These are phyloP conservation scores for Bibio marci DNA, from an alignment of 2,888 invertebrate genomes.

Conservation along the genomic window DNA sequence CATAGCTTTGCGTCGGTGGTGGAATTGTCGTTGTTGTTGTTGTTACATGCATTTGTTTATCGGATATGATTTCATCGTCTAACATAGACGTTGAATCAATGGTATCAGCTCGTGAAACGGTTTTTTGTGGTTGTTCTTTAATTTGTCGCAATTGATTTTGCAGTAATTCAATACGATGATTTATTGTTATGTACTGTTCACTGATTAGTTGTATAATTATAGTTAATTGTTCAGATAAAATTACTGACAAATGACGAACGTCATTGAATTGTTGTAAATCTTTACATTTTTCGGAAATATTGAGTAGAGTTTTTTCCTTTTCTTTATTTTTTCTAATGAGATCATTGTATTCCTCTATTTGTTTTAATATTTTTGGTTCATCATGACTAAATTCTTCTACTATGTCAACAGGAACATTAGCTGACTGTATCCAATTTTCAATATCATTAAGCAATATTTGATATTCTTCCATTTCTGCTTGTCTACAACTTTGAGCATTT, in stretches of 20 bases:
- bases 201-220: conserved; percentile 37
- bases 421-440: conserved; percentile 35
- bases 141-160: conserved; percentile 21
- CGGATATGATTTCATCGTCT: conserved; percentile 38
- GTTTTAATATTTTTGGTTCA: conserved; percentile 27
- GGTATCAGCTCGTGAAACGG: conserved; percentile 39
- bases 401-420: conserved; percentile 20
- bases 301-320: conserved; percentile 31
- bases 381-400: conserved; percentile 18
- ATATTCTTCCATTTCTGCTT: conserved; percentile 36
- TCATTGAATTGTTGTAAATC: conserved; percentile 32
- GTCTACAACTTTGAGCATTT: conserved; percentile 33
- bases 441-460: conserved; percentile 34
- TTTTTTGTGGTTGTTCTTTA: conserved; percentile 9
- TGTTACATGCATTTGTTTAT: not conserved
- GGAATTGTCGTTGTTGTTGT: conserved; percentile 6
- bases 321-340: conserved; percentile 34
- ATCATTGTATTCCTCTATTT: conserved; percentile 31
- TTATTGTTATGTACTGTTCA: conserved; percentile 43
- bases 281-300: conserved; percentile 31
- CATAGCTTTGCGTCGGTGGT: conserved; percentile 17
- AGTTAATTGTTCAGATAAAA: conserved; percentile 37
- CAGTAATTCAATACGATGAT: conserved; percentile 38
- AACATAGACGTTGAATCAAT: conserved; percentile 56
- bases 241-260: conserved; percentile 29